phyloP scores from a whole-genome alignment of 2,113 vertebrate species.

The Salminus brasiliensis region DNA sequence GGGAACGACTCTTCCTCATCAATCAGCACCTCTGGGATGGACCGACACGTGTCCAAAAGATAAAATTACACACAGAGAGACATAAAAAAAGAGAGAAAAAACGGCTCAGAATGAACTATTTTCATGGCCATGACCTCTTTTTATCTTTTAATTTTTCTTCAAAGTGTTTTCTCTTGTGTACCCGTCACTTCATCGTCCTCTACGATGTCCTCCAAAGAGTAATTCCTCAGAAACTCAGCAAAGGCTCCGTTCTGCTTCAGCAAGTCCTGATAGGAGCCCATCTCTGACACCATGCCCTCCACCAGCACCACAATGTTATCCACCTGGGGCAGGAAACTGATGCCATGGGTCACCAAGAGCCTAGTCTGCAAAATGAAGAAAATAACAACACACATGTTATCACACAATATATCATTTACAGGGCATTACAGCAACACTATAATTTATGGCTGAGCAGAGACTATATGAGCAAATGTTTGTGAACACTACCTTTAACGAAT shows the following conservation, averaged over 20 bases:
- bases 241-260: constrained; percentile 86
- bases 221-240: constrained; percentile 93
- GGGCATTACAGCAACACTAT: neutral
- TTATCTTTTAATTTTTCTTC: neutral
- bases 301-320: constrained; percentile 89
- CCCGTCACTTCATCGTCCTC: constrained; percentile 81
- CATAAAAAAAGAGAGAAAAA: neutral
- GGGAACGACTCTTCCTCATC: constrained; percentile 80
- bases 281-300: constrained; percentile 87
- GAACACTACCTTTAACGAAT: no score
- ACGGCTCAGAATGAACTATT: neutral
- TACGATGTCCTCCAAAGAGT: constrained; percentile 77
- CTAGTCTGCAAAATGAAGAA: constrained; percentile 86
- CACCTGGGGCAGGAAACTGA: constrained; percentile 93
- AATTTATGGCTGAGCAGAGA: no score
- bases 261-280: constrained; percentile 89
- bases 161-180: constrained; percentile 48
- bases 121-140: neutral
- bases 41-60: neutral
- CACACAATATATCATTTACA: neutral
- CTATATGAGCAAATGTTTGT: no score
- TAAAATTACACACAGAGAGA: neutral
- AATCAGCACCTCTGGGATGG: constrained; percentile 70
- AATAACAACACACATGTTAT: neutral
- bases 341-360: constrained; percentile 90